phyloP scores from a whole-genome alignment of 1,140 invertebrate genomes.

The Megalonaias nervosa region DNA sequence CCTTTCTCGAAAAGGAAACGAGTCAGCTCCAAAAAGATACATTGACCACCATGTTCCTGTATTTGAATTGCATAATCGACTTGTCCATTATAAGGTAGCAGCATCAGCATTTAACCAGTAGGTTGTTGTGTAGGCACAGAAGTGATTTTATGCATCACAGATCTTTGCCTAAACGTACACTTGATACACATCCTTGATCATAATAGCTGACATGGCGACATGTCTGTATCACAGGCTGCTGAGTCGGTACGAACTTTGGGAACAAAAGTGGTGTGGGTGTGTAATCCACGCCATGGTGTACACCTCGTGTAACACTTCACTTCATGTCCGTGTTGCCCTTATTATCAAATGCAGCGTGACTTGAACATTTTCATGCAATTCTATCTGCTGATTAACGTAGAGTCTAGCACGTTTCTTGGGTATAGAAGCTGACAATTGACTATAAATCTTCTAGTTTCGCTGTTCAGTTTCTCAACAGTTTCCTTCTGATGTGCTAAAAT shows the following conservation, averaged over 20 bases:
- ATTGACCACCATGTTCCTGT: neutral
- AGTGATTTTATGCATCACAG: too few species aligned
- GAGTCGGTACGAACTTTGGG: too few species aligned
- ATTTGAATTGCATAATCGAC: neutral
- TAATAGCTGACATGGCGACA: too few species aligned
- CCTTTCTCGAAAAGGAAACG: neutral
- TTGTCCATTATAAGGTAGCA: too few species aligned
- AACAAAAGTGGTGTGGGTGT: too few species aligned
- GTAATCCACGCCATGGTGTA: too few species aligned
- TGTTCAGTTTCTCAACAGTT: neutral
- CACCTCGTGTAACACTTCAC: too few species aligned
- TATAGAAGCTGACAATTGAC: neutral
- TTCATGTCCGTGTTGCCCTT: neutral
- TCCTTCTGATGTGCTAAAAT: neutral
- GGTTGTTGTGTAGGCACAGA: too few species aligned
- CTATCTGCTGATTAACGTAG: neutral
- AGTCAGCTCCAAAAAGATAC: neutral
- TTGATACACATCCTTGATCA: too few species aligned
- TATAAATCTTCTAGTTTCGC: conserved; percentile 1
- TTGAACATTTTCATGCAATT: neutral
- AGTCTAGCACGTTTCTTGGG: neutral
- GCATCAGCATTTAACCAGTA: too few species aligned
- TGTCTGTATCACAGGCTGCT: too few species aligned
- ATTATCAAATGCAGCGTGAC: neutral
- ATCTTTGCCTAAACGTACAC: too few species aligned